Evolutionary conservation across 2,888 invertebrate genomes (phyloP).

Genomic region (Physocephala rufipes): DNA sequence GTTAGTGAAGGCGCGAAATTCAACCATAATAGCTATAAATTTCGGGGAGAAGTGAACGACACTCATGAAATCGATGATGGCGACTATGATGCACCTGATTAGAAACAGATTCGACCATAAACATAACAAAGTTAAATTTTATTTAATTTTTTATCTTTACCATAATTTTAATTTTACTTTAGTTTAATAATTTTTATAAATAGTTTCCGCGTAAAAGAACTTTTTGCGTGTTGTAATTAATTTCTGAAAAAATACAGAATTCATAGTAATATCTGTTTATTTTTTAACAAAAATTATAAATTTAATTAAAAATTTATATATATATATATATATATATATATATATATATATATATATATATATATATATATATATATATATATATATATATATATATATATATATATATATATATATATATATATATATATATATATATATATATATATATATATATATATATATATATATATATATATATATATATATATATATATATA

Average conservation of each 20-base stretch:
- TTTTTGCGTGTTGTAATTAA: constrained; percentile 24
- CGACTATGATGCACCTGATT: constrained; percentile 34
- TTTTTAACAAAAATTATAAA: constrained; percentile 18
- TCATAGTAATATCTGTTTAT: constrained; percentile 25
- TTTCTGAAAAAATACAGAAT: constrained; percentile 27
- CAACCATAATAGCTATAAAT: constrained; percentile 13
- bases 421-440: constrained; percentile 26
- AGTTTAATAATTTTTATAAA: constrained; percentile 21
- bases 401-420: constrained; percentile 28
- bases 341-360: constrained; percentile 3
- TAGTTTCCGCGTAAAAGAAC: constrained; percentile 6
- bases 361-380: constrained; percentile 13
- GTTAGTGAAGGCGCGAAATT: constrained; percentile 24
- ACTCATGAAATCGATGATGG: constrained; percentile 30
- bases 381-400: constrained; percentile 24
- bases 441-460: constrained; percentile 27
- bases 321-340: too few relatives aligned
- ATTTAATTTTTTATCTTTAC: constrained; percentile 1
- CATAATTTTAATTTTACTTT: constrained; percentile 18
- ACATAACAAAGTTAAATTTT: not conserved
- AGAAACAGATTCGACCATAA: constrained; percentile 13
- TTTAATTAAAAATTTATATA: too few relatives aligned
- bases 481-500: constrained; percentile 25
- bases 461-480: constrained; percentile 27
- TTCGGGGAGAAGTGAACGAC: constrained; percentile 38